A percentile compares a stretch with the other conserved stretches of the same genome.
Conservation (phyloP, 2,888 invertebrate species). For the Trimorus sp. region DNA sequence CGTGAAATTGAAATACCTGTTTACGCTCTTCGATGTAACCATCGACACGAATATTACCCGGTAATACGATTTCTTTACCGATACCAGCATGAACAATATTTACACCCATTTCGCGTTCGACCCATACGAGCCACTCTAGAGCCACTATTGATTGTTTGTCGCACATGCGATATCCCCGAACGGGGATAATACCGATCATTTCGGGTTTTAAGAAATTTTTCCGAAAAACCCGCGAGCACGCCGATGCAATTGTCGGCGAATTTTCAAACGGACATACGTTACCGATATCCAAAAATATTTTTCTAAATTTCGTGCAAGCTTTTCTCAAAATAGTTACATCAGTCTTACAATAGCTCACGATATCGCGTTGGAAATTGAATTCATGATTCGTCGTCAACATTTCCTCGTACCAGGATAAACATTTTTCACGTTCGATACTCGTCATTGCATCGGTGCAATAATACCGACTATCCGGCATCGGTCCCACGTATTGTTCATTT, state of each 20-base stretch:
- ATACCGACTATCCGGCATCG: not conserved
- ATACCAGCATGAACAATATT: constrained; percentile 29
- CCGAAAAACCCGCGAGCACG: constrained; percentile 65
- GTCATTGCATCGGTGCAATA: constrained; percentile 39
- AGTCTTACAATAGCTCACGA: constrained; percentile 63
- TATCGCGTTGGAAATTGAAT: constrained; percentile 64
- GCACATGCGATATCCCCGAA: constrained; percentile 68
- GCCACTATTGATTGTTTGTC: constrained; percentile 70
- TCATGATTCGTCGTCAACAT: constrained; percentile 37
- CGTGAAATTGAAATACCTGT: constrained; percentile 21
- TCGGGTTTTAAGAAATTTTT: too few relatives aligned
- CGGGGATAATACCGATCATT: constrained; percentile 71
- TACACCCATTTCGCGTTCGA: not conserved
- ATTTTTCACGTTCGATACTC: constrained; percentile 50
- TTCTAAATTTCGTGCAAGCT: constrained; percentile 62
- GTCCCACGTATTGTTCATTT: constrained; percentile 65
- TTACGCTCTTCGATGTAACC: constrained; percentile 31
- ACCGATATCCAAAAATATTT: constrained; percentile 56
- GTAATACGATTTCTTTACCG: constrained; percentile 21
- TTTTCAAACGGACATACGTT: constrained; percentile 65
- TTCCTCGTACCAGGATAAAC: not conserved
- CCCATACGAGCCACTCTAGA: constrained; percentile 61
- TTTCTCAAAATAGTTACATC: too few relatives aligned
- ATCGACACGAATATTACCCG: constrained; percentile 23
- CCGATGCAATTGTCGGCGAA: constrained; percentile 65